Evolutionary conservation across 1,140 invertebrate genomes (phyloP), one percentile per base, ranked within the genome.

Genomic region (Zaprionus ornatus): DNA sequence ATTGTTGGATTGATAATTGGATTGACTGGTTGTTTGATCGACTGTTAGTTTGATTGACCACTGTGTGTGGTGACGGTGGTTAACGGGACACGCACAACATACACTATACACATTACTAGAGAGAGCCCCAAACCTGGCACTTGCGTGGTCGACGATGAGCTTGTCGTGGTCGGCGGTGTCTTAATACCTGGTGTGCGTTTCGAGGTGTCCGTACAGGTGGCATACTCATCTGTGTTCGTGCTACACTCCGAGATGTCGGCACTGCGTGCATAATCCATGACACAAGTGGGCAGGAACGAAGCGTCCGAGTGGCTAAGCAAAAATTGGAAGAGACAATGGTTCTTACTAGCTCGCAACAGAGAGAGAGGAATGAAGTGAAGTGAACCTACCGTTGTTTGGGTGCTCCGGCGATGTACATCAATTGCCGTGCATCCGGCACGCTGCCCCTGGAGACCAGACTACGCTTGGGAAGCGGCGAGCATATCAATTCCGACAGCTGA

Each of bases 181-280:
- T 91, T 92, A 80, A 93, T 93, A 92, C 92, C 92, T 92, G 90
- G 91, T 64, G 95, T 95, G 70, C 95, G 96, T 77, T 95, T 96
- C 32, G 96, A 97, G 92, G 96, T 97, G 91, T 97, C 97, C 52
- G 92, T 93, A 62, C 92, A 93, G 84, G 97, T 98, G 71, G 97
- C 95, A 92, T 98, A 98, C 90, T 98, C 97, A 90, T 98, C 97
- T 25, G 97, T 97, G 25, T 96, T 96, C 1, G 97, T 97, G 64
- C 97, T 97, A 73, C 95, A 95, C 93, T 97, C 96, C 9, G 96
- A 97, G 21, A 97, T 94, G 91, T 97, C 96, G 2, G 94, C 96
- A 88, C 96, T 96, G 1, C 95, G 95, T 4, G 76, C 77, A 52
- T 80, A 84, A n/a, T 83, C 80, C n/a, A 45, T 50, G n/a, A 50